Evolutionary conservation across 2,113 vertebrate species (phyloP), one percentile per base, ranked within the genome.

Genomic region (Polypterus bichir): DNA sequence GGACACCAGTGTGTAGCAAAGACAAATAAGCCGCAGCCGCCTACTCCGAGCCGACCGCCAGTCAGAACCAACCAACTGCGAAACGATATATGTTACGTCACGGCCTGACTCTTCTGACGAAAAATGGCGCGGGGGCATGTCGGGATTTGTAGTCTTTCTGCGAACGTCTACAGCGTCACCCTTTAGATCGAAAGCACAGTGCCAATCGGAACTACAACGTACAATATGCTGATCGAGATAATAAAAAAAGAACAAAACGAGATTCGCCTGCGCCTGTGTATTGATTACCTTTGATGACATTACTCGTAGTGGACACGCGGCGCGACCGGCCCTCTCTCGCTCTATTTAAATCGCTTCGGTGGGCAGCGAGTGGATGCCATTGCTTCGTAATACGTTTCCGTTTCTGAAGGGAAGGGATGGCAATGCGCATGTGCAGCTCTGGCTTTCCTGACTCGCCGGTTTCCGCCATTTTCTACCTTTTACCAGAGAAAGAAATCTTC

Each of bases 31-130:
- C 27, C 27, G 27, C 27, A 27, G 27, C 27, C 27, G 27, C 27
- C 27, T 27, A 27, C 2, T 27, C 27, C 27, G 27, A 27, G 27
- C 27, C 27, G 27, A 27, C 27, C 1, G 27, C 27, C 27, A 27
- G 27, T 27, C 27, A 27, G 27, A 27, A 27, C 27, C 27, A 27
- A 27, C 27, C 27, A 27, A 27, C 27, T 27, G 27, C 27, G 27
- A 27, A 2, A 27, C 27, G 27, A 27, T 27, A 27, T 27, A 1
- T 2, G 27, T 27, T 27, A 27, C 27, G 27, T 27, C 27, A 27
- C 27, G 88, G 3, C 89, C 89, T 0, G 92, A 90, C 72, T 96
- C 92, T 74, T 97, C 93, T 93, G 93, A 97, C 77, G 96, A 96
- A 70, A 93, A 96, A 74, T 92, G 91, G 67, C 94, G 91, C 66